phyloP scores from a whole-genome alignment of 1,140 invertebrate genomes.

The Augochlora pura region DNA sequence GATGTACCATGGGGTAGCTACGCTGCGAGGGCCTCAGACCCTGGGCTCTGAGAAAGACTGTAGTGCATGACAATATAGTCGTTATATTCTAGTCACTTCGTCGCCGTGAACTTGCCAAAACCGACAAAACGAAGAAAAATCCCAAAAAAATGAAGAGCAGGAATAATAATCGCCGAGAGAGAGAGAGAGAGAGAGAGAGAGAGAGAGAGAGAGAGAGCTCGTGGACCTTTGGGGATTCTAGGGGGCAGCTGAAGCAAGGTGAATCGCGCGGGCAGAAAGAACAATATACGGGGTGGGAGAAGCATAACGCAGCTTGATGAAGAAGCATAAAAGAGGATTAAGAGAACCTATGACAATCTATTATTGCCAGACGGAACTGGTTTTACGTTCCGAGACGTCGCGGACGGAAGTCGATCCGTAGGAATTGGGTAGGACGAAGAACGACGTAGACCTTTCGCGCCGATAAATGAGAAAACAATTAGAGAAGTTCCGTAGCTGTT shows the following conservation, averaged over 20 bases:
- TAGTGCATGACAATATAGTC: constrained; percentile 79
- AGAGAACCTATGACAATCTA: constrained; percentile 73
- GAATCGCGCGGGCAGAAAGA: too few relatives aligned
- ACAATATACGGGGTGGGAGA: background rate
- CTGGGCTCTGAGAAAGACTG: constrained; percentile 72
- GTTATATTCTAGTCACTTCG: constrained; percentile 65
- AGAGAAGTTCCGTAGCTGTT: constrained; percentile 52
- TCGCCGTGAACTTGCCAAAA: constrained; percentile 64
- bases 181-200: background rate
- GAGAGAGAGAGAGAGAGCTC: too few relatives aligned
- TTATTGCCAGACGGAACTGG: constrained; percentile 68
- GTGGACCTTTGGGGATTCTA: too few relatives aligned
- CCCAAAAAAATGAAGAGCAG: too few relatives aligned
- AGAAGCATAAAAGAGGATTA: background rate
- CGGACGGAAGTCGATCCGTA: constrained; percentile 65
- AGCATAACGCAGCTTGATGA: background rate
- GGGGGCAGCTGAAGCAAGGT: too few relatives aligned
- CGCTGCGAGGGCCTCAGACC: constrained; percentile 18
- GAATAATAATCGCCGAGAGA: background rate
- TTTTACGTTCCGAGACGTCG: constrained; percentile 43
- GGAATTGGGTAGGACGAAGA: constrained; percentile 68
- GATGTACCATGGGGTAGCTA: constrained; percentile 6
- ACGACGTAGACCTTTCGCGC: constrained; percentile 48
- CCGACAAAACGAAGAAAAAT: background rate
- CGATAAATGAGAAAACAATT: constrained; percentile 41